Evolutionary conservation across 2,888 invertebrate species (phyloP), one percentile per base, ranked within the genome.

Genomic region (Andrena bicolor): DNA sequence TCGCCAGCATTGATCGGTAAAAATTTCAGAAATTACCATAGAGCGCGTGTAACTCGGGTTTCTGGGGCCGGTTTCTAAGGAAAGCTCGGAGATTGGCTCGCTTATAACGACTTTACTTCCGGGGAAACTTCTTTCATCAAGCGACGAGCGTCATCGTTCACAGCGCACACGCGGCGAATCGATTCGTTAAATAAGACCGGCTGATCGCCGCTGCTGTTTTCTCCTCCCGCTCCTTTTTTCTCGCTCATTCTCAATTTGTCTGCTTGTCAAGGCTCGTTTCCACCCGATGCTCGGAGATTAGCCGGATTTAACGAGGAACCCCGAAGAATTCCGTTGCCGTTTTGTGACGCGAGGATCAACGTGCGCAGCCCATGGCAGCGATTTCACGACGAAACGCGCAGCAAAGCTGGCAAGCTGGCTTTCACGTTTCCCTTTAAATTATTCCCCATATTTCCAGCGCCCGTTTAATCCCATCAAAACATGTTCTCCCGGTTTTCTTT

Each of bases 41-140:
- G 48, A 58, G 63, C n/a, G n/a, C 1, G n/a, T 41, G 13, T 7
- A 28, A 20, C 48, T 10, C 5, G 48, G 48, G 2, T 77, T 68
- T n/a, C 8, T 6, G 10, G 6, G 61, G 30, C 48, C 64, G 60
- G n/a, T 41, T 68, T 13, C 35, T 48, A 30, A 56, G 16, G 26
- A 28, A 48, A 66, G 48, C 32, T 26, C 13, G 28, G 70, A 61
- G 71, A 71, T 65, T 70, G 79, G 65, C 41, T 30, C 16, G 30
- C 41, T 60, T 66, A 35, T 80, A 82, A 82, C 30, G 71, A 75
- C 61, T 80, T 68, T 26, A 68, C 66, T 61, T 48, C 30, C 26
- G 30, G 23, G 26, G 16, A 72, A 80, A 71, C 41, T 68, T 75
- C 66, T 68, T 76, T 66, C 70, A 26, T 32, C 58, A 51, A 76